Base-by-base conservation (phyloP, 2,797 vertebrate genomes). In the Acanthurus lineatus region DNA sequence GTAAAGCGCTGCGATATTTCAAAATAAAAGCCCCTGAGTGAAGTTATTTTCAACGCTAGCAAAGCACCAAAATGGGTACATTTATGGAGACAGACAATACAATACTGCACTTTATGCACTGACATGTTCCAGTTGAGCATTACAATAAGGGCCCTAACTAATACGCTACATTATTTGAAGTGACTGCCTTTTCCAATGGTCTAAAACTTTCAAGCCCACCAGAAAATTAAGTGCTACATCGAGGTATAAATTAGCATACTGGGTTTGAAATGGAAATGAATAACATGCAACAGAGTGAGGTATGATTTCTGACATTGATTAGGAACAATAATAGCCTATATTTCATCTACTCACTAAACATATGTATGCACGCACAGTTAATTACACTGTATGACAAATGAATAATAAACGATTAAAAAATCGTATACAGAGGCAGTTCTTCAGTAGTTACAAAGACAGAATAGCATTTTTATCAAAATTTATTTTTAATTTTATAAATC, bases 1-100 rank as follows among this genome's bases (percentile, higher is more conserved):
- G 73, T 0, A 75, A 20, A 5, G 28, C 25, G 58, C 58, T 20
- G 61, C 7, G 2, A 0, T 1, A 0, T 83, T 92, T 91, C 90
- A 91, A 86, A 92, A 85, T 92, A 93, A 94, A 90, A 86, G 79
- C 65, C 0, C 54, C 0, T 6, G 9, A 0, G 9, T 60, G 3
- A 1, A 9, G 14, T 11, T 16, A 25, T 12, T 6, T 66, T 11
- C 5, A 38, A 44, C 11, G 25, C 17, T 28, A 47, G 17, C 0
- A 17, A 54, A 17, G 12, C 8, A 20, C 8, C 16, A 12, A 45
- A 5, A 32, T 17, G 5, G 40, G 9, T 14, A 10, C 40, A 25
- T 71, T 57, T 19, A 47, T 10, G 28, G 9, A 22, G 32, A 35
- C 10, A 0, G 28, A 8, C 1, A 25, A 16, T 7, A 10, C 40